Conservation (phyloP, 2,113 vertebrate genomes). For the Pangasianodon gigas region DNA sequence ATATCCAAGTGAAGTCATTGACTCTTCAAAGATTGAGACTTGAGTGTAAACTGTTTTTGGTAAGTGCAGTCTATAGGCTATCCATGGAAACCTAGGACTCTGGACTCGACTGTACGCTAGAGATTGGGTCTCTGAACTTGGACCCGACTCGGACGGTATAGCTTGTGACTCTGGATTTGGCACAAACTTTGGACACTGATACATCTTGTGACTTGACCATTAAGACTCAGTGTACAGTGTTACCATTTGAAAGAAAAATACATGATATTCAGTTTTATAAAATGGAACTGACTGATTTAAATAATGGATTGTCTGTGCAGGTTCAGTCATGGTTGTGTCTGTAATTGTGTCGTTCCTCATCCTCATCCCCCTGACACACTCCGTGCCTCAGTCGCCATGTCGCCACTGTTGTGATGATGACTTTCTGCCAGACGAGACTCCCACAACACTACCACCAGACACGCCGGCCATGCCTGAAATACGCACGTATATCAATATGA, state of each 20-base stretch:
- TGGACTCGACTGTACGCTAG: background rate
- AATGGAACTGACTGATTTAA: background rate
- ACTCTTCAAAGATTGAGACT: background rate
- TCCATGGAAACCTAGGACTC: background rate
- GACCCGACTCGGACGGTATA: background rate
- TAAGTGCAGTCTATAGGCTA: background rate
- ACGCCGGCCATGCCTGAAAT: slow-evolving; percentile 71
- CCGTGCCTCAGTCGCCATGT: background rate
- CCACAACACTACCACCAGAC: background rate
- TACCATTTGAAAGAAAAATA: background rate
- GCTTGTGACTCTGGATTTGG: background rate
- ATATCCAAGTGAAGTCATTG: background rate
- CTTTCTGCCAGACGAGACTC: background rate
- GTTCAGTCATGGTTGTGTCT: background rate
- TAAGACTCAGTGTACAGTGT: background rate
- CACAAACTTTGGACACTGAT: background rate
- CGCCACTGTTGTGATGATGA: background rate
- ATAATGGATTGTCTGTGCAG: background rate
- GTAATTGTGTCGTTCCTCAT: background rate
- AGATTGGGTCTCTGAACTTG: background rate
- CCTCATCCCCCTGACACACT: background rate
- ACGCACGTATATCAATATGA: slow-evolving; percentile 88
- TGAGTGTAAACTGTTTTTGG: background rate
- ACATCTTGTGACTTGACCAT: background rate
- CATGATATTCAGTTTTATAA: background rate